Base-by-base conservation (phyloP, 2,113 vertebrate genomes). In the Nothobranchius kuhntae region DNA sequence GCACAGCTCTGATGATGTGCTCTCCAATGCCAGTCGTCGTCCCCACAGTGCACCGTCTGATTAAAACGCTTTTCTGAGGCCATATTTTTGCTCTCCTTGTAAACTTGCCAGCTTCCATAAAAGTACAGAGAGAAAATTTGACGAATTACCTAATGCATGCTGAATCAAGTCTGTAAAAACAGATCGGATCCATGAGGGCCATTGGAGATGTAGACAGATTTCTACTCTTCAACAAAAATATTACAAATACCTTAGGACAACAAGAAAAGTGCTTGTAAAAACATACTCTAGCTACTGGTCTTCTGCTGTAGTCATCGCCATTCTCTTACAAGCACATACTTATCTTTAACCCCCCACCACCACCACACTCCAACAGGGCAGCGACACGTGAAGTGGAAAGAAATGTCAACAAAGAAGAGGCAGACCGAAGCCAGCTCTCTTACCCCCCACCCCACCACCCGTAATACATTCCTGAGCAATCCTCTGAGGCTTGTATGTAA, bases 1-100 rank as follows among this genome's bases (percentile, higher is more conserved):
- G 87, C 88, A 89, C 82, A 73, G 71, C 83, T 81, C 88, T 86
- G 86, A 92, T 91, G 91, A 92, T 84, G 89, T 91, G 73, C 76
- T 81, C 75, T 81, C 61, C 62, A 42, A 79, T 86, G 90, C 89
- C 88, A 88, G 83, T 83, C 73, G 76, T 75, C 58, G 77, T 86
- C 82, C 86, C 71, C 14, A 53, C 42, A 61, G 83, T 83, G 62
- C 67, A 51, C 45, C 13, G 78, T 79, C 82, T 90, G 88, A 92
- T 91, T 91, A 90, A 91, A 93, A 88, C 87, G 80, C 65, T 86
- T 89, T 87, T 89, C 72, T 71, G 60, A 83, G 75, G 81, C 78
- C 60, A 82, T 84, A 82, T 88, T 91, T 90, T 76, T 84, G 52
- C 66, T 73, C 78, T 67, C 46, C 77, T 80, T 77, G 77, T 89